A percentile compares a stretch with the other conserved stretches of the same genome.
phyloP scores from a whole-genome alignment of 2,888 invertebrate genomes.

The Uloborus plumipes region DNA sequence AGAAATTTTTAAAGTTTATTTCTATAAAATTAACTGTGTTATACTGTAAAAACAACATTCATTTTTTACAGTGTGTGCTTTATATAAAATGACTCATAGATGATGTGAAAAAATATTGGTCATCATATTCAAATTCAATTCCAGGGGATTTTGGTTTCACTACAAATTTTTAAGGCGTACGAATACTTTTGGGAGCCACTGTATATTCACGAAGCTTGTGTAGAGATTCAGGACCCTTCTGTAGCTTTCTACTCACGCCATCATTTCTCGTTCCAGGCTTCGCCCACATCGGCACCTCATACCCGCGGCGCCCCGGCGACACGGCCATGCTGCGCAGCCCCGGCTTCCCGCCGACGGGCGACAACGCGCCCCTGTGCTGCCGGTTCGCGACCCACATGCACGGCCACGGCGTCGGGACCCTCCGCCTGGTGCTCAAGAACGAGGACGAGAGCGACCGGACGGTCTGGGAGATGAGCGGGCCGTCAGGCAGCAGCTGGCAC shows the following conservation, averaged over 20 bases:
- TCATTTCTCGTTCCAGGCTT: slow-evolving; percentile 73
- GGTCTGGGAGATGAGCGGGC: slow-evolving; percentile 75
- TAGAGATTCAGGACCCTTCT: too few relatives aligned
- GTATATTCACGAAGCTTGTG: too few relatives aligned
- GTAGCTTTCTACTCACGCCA: background rate
- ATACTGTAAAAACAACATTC: too few relatives aligned
- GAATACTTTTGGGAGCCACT: too few relatives aligned
- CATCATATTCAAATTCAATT: too few relatives aligned
- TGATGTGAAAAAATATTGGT: too few relatives aligned
- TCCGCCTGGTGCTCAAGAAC: slow-evolving; percentile 72
- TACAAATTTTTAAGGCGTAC: too few relatives aligned
- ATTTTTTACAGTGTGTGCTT: too few relatives aligned
- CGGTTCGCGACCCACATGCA: slow-evolving; percentile 77
- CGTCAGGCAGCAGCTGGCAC: slow-evolving; percentile 76
- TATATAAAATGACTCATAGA: too few relatives aligned
- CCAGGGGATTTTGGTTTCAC: too few relatives aligned
- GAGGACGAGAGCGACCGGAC: slow-evolving; percentile 72
- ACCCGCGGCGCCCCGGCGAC: slow-evolving; percentile 75
- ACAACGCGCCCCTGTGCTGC: slow-evolving; percentile 74
- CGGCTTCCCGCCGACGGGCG: slow-evolving; percentile 73
- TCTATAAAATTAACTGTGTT: too few relatives aligned
- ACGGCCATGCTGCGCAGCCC: slow-evolving; percentile 75
- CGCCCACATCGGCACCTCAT: slow-evolving; percentile 75
- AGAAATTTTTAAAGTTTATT: too few relatives aligned
- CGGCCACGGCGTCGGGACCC: slow-evolving; percentile 75